Base-by-base conservation (phyloP, 2,113 vertebrate species). In the Sigmodon hispidus region DNA sequence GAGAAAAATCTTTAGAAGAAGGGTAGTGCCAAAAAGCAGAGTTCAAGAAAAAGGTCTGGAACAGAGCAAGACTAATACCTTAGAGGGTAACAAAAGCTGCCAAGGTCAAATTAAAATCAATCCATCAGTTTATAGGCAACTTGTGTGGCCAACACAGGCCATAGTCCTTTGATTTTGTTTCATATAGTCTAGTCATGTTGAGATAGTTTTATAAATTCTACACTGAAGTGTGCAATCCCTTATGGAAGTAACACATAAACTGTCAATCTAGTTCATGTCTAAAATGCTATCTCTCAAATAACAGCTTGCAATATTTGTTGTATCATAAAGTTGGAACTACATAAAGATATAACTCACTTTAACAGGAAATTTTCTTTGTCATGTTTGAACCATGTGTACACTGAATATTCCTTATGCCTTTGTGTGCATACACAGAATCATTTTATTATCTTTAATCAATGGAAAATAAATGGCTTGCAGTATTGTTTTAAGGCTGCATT, bases 91-190 rank as follows among this genome's bases (percentile, higher is more conserved):
- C 48, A 95, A 96, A 95, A 96, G 11, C 76, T 90, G 90, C 70
- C 75, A 95, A 96, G 91, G 88, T 97, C 95, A 97, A 98, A 97
- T 96, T 97, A 96, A 97, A 98, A 96, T 95, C 96, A 97, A 95
- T 95, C 94, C 85, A 94, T 96, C 94, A 93, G 80, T 95, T 97
- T 97, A 96, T 88, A 94, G 94, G 87, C 77, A 94, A 94, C 85
- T 93, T 90, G 45, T 93, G 87, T 96, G 89, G 85, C 93, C 96
- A 97, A 94, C 52, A 90, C 59, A 95, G 75, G 92, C 91, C 92
- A 89, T 67, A 81, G 15, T 55, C 43, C 94, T 90, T 40, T 84
- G 81, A 90, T 76, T 95, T 21, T 79, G 15, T 11, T 80, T 65
- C 36, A 84, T 3, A 94, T 34, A 94, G 80, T 26, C 63, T 34